Conservation (phyloP, 2,888 invertebrate genomes). For the Limnephilus rhombicus region DNA sequence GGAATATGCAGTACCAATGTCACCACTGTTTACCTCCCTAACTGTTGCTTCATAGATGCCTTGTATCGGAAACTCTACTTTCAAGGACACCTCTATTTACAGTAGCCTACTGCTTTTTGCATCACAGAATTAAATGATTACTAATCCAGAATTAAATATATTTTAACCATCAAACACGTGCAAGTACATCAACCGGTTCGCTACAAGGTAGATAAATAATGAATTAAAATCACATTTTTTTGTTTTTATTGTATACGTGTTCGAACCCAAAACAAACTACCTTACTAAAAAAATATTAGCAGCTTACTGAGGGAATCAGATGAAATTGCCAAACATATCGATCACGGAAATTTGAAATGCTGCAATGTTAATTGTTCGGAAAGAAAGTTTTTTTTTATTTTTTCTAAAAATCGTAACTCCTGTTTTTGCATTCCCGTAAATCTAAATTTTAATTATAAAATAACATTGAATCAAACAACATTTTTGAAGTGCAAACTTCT, state of each 20-base stretch:
- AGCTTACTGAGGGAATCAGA: too few species aligned
- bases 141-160: neutral
- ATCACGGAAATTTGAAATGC: too few species aligned
- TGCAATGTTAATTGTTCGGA: too few species aligned
- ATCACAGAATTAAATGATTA: neutral
- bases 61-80: neutral
- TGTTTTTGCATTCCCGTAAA: too few species aligned
- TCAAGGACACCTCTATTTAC: constrained; percentile 13
- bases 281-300: too few species aligned
- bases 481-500: too few species aligned
- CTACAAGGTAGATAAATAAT: neutral
- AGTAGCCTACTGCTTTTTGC: neutral
- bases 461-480: too few species aligned
- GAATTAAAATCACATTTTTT: neutral
- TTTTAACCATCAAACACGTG: neutral
- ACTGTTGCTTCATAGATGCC: constrained; percentile 28
- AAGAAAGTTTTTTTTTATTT: too few species aligned
- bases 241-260: neutral
- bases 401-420: too few species aligned
- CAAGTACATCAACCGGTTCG: neutral
- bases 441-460: too few species aligned
- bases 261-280: too few species aligned
- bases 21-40: constrained; percentile 5
- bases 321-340: too few species aligned
- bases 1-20: constrained; percentile 46